Base-by-base conservation (phyloP, 1,140 invertebrate genomes). In the Drosophila yakuba region DNA sequence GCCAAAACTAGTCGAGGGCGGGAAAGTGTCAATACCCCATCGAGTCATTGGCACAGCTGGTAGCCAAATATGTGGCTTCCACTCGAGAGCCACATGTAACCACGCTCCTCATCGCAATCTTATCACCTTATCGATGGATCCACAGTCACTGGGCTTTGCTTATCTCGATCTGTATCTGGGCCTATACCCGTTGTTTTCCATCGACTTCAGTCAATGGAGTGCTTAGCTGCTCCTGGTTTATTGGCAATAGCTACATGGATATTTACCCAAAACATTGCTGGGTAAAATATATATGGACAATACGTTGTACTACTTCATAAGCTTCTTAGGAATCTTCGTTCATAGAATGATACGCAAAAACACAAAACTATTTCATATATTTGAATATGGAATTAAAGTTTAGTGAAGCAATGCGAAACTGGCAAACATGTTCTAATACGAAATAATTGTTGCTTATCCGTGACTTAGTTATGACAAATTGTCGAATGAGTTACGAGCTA, bases 41-140 rank as follows among this genome's bases (percentile, higher is more conserved):
- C 32, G 7, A 39, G 1, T 39, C 32, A 12, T 35, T 15, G n/a
- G 36, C 23, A 14, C 43, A 56, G 52, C n/a, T 56, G 45, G 35
- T 38, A 14, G 25, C 28, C 6, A 44, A 58, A 47, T 23, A 35
- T 28, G 35, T 36, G 50, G 50, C 50, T 36, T 14, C 32, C 10
- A 12, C 23, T 48, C 23, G 8, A 15, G 4, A 23, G 10, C 11
- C 64, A 57, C 64, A 57, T 69, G 67, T 71, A 71, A 69, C n/a
- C 43, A 45, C n/a, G 14, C 14, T 59, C 32, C 32, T 15, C 32
- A n/a, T 10, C 50, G 51, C 51, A 69, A 71, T 71, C 67, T 71
- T 71, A 71, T 71, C 67, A 71, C 15, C 28, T 48, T 71, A 71
- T 71, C 67, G 11, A 69, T 48, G 38, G 44, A 71, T 68, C 43